Conservation (phyloP, 2,888 invertebrate genomes). For the Drosophila anomelani region DNA sequence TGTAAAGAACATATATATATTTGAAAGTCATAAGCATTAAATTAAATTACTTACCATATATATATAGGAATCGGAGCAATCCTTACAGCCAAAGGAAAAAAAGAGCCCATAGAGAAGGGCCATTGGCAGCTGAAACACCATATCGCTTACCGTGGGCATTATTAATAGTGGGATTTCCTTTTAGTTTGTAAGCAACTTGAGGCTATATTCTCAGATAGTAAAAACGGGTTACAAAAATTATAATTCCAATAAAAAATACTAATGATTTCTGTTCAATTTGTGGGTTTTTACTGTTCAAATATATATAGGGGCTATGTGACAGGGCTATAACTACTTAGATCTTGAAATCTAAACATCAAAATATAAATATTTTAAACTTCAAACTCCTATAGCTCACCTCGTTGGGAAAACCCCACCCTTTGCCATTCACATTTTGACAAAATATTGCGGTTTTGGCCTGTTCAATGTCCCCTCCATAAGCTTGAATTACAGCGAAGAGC, state of each 20-base stretch:
- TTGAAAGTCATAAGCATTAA: too few relatives aligned
- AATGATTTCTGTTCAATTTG: not conserved
- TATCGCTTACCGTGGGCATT: not conserved
- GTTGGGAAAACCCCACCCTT: not conserved
- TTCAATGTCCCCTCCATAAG: slow-evolving; percentile 45
- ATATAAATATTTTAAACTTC: not conserved
- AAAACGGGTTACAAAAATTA: not conserved
- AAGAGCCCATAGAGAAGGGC: slow-evolving; percentile 1
- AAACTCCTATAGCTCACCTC: slow-evolving; percentile 13
- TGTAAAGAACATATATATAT: not conserved
- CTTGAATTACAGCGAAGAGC: slow-evolving; percentile 60
- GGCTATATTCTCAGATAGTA: too few relatives aligned
- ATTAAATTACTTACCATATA: not conserved
- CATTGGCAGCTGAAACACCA: slow-evolving; percentile 1
- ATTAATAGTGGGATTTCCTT: not conserved
- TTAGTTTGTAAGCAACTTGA: not conserved
- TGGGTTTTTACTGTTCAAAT: not conserved
- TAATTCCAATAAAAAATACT: too few relatives aligned
- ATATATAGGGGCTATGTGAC: not conserved
- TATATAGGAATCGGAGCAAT: not conserved
- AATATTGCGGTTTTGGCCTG: slow-evolving; percentile 62
- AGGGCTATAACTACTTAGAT: not conserved
- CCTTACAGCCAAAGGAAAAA: not conserved
- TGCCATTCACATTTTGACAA: slow-evolving; percentile 45
- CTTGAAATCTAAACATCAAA: not conserved